Conservation (phyloP, 2,888 invertebrate genomes). For the Oasisia sp. region DNA sequence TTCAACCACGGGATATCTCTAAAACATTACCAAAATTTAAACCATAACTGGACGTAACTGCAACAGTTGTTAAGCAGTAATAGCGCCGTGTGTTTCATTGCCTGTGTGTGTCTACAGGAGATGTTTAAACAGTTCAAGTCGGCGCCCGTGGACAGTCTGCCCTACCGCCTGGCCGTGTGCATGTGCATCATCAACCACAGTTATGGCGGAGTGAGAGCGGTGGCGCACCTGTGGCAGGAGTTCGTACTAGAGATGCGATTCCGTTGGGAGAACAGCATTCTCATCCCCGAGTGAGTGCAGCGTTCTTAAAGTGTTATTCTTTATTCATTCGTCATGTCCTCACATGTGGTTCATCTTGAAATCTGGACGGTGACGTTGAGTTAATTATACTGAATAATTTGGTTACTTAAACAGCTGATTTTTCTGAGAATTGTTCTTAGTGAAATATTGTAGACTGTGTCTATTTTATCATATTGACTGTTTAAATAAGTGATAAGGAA, state of each 20-base stretch:
- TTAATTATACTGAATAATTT: not conserved
- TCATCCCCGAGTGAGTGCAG: constrained; percentile 53
- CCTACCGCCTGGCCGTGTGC: constrained; percentile 82
- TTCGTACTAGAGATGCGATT: constrained; percentile 89
- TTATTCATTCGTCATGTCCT: not conserved
- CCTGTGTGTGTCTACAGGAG: constrained; percentile 44
- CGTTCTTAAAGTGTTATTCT: not conserved
- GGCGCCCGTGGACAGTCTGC: constrained; percentile 80
- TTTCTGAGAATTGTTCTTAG: not conserved
- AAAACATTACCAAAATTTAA: too few species aligned
- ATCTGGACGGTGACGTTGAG: not conserved
- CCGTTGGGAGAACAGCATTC: constrained; percentile 78
- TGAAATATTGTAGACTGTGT: too few species aligned
- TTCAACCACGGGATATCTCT: too few species aligned
- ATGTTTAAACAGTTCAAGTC: constrained; percentile 75
- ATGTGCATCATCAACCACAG: constrained; percentile 65
- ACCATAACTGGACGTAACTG: too few species aligned
- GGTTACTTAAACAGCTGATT: not conserved
- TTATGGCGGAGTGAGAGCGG: constrained; percentile 72
- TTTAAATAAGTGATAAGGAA: too few species aligned
- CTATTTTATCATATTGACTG: too few species aligned
- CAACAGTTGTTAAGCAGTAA: too few species aligned
- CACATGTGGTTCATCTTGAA: not conserved
- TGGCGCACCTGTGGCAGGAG: constrained; percentile 94
- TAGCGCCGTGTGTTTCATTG: not conserved